These are phyloP conservation scores for Dinoponera quadriceps DNA, from an alignment of 1,140 invertebrate species.

Conservation along the genomic window DNA sequence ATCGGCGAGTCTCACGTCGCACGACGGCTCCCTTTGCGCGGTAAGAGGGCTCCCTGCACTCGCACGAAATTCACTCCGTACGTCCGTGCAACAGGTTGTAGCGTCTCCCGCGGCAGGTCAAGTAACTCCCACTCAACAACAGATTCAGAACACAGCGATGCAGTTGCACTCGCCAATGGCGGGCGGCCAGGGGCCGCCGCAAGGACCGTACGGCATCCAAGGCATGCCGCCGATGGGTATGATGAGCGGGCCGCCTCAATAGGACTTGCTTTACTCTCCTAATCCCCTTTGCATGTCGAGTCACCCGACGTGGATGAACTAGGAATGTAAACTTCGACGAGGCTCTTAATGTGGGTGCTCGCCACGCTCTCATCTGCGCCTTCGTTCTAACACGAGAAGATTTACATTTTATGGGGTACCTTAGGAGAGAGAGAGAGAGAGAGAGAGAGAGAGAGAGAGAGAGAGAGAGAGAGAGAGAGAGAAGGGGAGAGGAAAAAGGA, in stretches of 20 bases:
- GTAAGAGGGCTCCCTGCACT: too few species aligned
- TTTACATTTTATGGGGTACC: slow-evolving; percentile 66
- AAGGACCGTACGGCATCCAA: slow-evolving; percentile 82
- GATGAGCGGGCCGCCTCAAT: slow-evolving; percentile 85
- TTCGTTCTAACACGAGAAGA: slow-evolving; percentile 46
- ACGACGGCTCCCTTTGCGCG: too few species aligned
- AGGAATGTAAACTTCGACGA: slow-evolving; percentile 63
- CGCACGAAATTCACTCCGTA: background rate
- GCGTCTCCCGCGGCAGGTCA: slow-evolving; percentile 82
- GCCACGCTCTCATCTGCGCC: background rate
- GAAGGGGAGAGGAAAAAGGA: too few species aligned
- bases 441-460: too few species aligned
- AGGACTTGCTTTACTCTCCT: slow-evolving; percentile 82
- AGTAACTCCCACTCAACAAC: slow-evolving; percentile 85
- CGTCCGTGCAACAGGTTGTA: slow-evolving; percentile 79
- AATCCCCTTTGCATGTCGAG: slow-evolving; percentile 73
- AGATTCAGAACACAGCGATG: slow-evolving; percentile 86
- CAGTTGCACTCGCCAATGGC: slow-evolving; percentile 85
- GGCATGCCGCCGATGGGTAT: slow-evolving; percentile 85
- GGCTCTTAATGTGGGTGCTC: too few species aligned
- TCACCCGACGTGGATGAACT: slow-evolving; percentile 79
- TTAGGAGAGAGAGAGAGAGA: slow-evolving; percentile 75
- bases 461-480: too few species aligned
- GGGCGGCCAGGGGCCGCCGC: slow-evolving; percentile 80
- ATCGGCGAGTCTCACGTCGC: too few species aligned